These are phyloP conservation scores for Thomomys bottae DNA, from an alignment of 2,113 vertebrate species.

Conservation along the genomic window DNA sequence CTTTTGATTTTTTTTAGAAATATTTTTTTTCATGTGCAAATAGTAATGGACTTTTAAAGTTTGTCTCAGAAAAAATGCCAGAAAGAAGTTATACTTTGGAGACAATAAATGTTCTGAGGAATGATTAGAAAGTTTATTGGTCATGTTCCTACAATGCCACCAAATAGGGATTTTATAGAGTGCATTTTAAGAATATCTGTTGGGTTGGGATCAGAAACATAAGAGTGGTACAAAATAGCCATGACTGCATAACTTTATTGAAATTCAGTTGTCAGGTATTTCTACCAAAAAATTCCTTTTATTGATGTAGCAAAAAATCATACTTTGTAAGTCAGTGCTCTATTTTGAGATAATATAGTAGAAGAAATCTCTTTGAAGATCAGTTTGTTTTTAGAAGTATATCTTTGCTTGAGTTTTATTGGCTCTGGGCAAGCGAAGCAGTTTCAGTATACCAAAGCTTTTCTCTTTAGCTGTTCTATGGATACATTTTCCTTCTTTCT, in stretches of 20 bases:
- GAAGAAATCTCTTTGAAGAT: conserved; percentile 11
- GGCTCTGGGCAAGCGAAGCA: not conserved
- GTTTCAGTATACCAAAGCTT: not conserved
- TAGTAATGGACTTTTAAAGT: conserved; percentile 52
- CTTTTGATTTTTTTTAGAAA: conserved; percentile 70
- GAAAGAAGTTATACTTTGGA: conserved; percentile 64
- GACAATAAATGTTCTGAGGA: conserved; percentile 15
- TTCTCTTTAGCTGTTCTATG: not conserved
- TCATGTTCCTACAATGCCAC: not conserved
- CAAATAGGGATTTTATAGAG: conserved; percentile 49
- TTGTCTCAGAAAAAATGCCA: conserved; percentile 49
- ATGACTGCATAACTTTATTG: conserved; percentile 21
- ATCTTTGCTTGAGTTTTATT: conserved; percentile 16
- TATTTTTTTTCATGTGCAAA: conserved; percentile 59
- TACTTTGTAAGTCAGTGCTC: not conserved
- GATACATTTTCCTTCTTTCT: not conserved
- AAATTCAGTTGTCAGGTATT: not conserved
- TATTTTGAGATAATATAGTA: not conserved
- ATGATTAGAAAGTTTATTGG: conserved; percentile 56
- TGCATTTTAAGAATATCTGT: conserved; percentile 50
- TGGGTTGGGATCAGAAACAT: conserved; percentile 52
- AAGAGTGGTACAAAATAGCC: not conserved
- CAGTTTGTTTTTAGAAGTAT: conserved; percentile 20
- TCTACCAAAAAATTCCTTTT: not conserved
- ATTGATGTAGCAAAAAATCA: conserved; percentile 32